phyloP scores from a whole-genome alignment of 2,797 vertebrate species.

The Cichlasoma orientale region DNA sequence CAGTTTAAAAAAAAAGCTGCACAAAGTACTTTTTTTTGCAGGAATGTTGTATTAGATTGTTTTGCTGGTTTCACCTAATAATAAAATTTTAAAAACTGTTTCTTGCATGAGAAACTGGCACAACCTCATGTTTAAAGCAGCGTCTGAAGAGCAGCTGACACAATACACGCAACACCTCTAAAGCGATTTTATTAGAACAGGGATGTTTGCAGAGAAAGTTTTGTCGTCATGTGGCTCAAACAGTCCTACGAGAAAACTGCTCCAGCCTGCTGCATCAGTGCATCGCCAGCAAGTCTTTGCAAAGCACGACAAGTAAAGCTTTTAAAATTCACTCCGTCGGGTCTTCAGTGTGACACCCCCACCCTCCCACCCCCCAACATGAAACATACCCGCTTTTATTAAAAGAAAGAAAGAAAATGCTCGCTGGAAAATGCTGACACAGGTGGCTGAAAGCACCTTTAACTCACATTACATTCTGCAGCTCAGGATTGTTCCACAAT shows the following conservation, averaged over 20 bases:
- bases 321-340: slow-evolving; percentile 47
- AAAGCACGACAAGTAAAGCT: slow-evolving; percentile 73
- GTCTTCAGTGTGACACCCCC: slow-evolving; percentile 23
- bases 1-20: neutral
- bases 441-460: slow-evolving; percentile 70
- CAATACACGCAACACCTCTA: slow-evolving; percentile 80
- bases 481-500: slow-evolving; percentile 73
- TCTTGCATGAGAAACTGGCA: neutral
- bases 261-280: slow-evolving; percentile 68
- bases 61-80: neutral
- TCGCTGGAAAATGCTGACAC: slow-evolving; percentile 69
- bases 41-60: neutral
- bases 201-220: slow-evolving; percentile 81
- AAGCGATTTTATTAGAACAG: slow-evolving; percentile 85
- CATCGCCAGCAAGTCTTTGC: slow-evolving; percentile 64
- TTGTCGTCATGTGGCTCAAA: slow-evolving; percentile 76
- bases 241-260: slow-evolving; percentile 70
- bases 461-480: slow-evolving; percentile 79
- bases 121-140: neutral
- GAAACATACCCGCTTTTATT: slow-evolving; percentile 50
- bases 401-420: slow-evolving; percentile 49
- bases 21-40: neutral
- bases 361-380: neutral
- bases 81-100: neutral
- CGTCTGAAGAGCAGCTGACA: slow-evolving; percentile 62